Base-by-base conservation (phyloP, 2,888 invertebrate species). In the Fragum sueziense region DNA sequence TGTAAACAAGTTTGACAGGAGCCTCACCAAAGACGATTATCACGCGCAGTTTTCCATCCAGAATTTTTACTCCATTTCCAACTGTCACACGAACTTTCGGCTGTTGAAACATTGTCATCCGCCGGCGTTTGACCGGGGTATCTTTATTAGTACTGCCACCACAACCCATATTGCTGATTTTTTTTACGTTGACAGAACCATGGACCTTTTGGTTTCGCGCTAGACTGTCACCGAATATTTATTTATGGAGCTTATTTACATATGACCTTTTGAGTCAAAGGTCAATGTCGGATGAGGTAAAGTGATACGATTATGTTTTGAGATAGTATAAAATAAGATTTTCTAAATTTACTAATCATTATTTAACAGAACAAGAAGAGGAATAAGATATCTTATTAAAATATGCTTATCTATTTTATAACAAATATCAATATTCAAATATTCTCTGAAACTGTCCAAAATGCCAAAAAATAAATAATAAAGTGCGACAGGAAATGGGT, bases 1-100 rank as follows among this genome's bases (percentile, higher is more conserved):
- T n/a, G n/a, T n/a, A n/a, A n/a, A n/a, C n/a, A n/a, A n/a, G n/a
- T n/a, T n/a, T n/a, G n/a, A n/a, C n/a, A n/a, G n/a, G n/a, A n/a
- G 17, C 27, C 69, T 88, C 69, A 90, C 89, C 89, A 77, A 89
- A 90, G 4, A 89, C 87, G 73, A 90, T 86, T 22, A 90, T 84
- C 11, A 88, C 69, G 41, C 76, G 77, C 3, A 86, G 85, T n/a
- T 78, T 68, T 61, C 59, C 65, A 29, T 87, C 85, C 57, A 73
- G 33, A 7, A 88, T 34, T 61, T 85, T 85, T 11, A 88, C 89
- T 47, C 78, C 83, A 67, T 80, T 79, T 65, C 88, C 89, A 31
- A 86, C 72, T 65, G 82, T 77, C 31, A 90, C 83, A 67, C 82
- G 85, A 27, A 89, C 84, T 81, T 88, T 85, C 29, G 84, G 84